These are phyloP conservation scores for Ophion obscuratus DNA, from an alignment of 2,888 invertebrate species.

Conservation along the genomic window DNA sequence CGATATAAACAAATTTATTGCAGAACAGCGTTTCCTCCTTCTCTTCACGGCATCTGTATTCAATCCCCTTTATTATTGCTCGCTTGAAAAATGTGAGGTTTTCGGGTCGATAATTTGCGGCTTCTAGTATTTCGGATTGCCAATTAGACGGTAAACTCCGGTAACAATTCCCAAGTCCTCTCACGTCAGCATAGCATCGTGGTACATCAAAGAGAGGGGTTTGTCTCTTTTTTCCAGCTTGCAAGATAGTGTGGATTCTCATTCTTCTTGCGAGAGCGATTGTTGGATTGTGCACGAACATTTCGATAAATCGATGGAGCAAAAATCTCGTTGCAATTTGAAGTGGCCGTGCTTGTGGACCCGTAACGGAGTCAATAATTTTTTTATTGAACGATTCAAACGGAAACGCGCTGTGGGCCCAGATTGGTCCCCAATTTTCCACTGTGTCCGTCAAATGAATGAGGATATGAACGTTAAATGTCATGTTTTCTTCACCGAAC, in stretches of 20 bases:
- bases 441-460: slow-evolving; percentile 47
- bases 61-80: slow-evolving; percentile 29
- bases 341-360: slow-evolving; percentile 31
- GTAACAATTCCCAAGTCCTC: slow-evolving; percentile 9
- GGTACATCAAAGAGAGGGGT: not conserved
- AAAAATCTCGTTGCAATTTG: slow-evolving; percentile 50
- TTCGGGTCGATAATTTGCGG: slow-evolving; percentile 14
- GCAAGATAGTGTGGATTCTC: slow-evolving; percentile 9
- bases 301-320: slow-evolving; percentile 40
- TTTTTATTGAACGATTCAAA: slow-evolving; percentile 57
- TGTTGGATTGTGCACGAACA: not conserved
- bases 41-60: slow-evolving; percentile 15
- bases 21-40: slow-evolving; percentile 12
- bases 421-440: slow-evolving; percentile 52
- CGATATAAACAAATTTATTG: slow-evolving; percentile 15
- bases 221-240: slow-evolving; percentile 17
- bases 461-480: slow-evolving; percentile 47
- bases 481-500: slow-evolving; percentile 28
- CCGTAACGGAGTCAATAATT: slow-evolving; percentile 47
- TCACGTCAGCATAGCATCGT: not conserved
- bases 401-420: slow-evolving; percentile 49
- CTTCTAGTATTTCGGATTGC: slow-evolving; percentile 21
- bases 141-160: slow-evolving; percentile 2
- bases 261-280: not conserved
- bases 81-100: slow-evolving; percentile 4